Evolutionary conservation across 2,888 invertebrate genomes (phyloP), one percentile per base, ranked within the genome.

Genomic region (Drosophila paranaensis): DNA sequence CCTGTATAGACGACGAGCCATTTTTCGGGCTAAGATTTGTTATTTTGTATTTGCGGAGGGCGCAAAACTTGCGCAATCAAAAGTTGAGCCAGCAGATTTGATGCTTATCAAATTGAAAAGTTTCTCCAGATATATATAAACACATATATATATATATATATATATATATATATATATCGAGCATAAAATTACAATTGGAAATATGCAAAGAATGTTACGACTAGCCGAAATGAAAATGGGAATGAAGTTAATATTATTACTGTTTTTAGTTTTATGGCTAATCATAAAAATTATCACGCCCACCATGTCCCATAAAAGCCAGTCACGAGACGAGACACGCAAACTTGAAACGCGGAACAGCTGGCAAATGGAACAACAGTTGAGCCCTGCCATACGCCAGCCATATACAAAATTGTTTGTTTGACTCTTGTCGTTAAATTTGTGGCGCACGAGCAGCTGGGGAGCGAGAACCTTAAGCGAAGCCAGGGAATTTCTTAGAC

Each of bases 261-360:
- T 84, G 84, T 79, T 84, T 80, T 86, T 86, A 86, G 88, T 86
- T 86, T 86, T 87, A 86, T 87, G 80, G 88, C 83, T 75, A 82
- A 87, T 82, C 82, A 87, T 86, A 86, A 86, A 86, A 87, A 87
- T 86, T 86, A 87, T 86, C 86, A 86, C 86, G 86, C 88, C 86
- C 85, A 77, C 83, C 80, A 85, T 66, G 69, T 64, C 72, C 45
- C 86, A 84, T 77, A 74, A 81, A 81, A 82, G 63, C 14, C 64
- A 54, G 40, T 25, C 54, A 69, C 48, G 48, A 50, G 48, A 30
- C 48, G 48, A 3, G 16, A 11, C 82, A 83, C 82, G 85, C 85
- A 74, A 68, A 14, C 61, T 60, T 10, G 51, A 53, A 53, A 37
- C 51, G n/a, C 40, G 54, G 54, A 54, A 54, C 54, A 54, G 54